Conservation (phyloP, 2,888 invertebrate species). For the Ceramica pisi region DNA sequence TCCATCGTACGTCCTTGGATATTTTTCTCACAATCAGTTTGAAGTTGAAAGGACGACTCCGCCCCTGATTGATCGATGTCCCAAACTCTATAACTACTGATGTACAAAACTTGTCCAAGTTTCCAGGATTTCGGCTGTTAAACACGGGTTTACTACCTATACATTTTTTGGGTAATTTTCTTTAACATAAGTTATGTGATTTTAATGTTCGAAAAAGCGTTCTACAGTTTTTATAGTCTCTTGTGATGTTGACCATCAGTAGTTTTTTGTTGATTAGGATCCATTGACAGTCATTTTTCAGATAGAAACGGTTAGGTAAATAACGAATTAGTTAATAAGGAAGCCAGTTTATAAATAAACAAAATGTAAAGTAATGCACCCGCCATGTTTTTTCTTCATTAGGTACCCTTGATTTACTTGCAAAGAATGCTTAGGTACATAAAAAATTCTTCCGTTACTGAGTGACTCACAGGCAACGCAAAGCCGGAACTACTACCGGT, state of each 20-base stretch:
- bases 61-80: slow-evolving; percentile 54
- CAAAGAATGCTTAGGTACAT: too few species aligned
- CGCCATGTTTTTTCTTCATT: too few species aligned
- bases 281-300: too few species aligned
- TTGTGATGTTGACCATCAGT: slow-evolving; percentile 12
- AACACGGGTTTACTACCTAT: slow-evolving; percentile 1
- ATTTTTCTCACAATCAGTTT: slow-evolving; percentile 36
- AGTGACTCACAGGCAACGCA: too few species aligned
- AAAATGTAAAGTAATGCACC: too few species aligned
- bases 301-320: too few species aligned
- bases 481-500: too few species aligned
- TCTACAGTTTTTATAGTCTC: neutral
- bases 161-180: slow-evolving; percentile 5
- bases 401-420: too few species aligned
- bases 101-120: slow-evolving; percentile 35
- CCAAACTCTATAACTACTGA: slow-evolving; percentile 17
- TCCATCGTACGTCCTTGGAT: neutral
- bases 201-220: slow-evolving; percentile 29
- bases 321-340: too few species aligned
- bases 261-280: too few species aligned
- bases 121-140: slow-evolving; percentile 31
- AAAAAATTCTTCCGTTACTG: too few species aligned
- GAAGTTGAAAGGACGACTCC: slow-evolving; percentile 40
- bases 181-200: slow-evolving; percentile 15
- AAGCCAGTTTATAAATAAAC: too few species aligned